Evolutionary conservation across 2,113 vertebrate species (phyloP).

Genomic region (Zosterops hypoxanthus): DNA sequence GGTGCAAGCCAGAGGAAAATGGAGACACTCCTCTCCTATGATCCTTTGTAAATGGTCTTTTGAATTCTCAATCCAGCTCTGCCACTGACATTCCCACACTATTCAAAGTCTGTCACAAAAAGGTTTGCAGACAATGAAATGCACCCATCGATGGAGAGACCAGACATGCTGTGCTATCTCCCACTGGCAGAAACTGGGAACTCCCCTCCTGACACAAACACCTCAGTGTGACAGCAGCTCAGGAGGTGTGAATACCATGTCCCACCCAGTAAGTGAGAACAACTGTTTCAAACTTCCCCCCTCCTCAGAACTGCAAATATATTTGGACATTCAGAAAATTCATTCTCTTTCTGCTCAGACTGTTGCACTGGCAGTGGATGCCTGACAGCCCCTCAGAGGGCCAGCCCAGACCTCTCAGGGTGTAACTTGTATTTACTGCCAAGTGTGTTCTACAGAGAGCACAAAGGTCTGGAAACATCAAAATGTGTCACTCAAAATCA

Average conservation of each 20-base stretch:
- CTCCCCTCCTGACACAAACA: neutral
- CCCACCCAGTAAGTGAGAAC: neutral
- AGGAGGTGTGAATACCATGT: neutral
- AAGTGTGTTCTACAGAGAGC: neutral
- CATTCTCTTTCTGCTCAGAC: neutral
- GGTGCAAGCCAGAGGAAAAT: neutral
- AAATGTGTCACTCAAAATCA: fast-evolving
- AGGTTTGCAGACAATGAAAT: neutral
- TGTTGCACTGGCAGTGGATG: neutral
- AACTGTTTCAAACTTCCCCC: fast-evolving
- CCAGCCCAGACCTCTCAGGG: neutral
- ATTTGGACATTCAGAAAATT: neutral
- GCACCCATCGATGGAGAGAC: neutral
- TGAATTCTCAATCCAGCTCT: neutral
- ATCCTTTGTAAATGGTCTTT: neutral
- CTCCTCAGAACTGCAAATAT: neutral
- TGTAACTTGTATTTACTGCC: neutral
- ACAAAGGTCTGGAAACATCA: neutral
- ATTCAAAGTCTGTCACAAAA: neutral
- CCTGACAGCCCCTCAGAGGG: neutral
- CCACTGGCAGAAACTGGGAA: neutral
- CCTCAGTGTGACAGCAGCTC: neutral
- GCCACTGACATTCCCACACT: neutral
- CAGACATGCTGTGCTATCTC: neutral
- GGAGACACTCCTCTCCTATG: neutral